A percentile compares a stretch with the other conserved stretches of the same genome.
phyloP scores from a whole-genome alignment of 1,140 invertebrate species.

The Ctenoplectra terminalis region DNA sequence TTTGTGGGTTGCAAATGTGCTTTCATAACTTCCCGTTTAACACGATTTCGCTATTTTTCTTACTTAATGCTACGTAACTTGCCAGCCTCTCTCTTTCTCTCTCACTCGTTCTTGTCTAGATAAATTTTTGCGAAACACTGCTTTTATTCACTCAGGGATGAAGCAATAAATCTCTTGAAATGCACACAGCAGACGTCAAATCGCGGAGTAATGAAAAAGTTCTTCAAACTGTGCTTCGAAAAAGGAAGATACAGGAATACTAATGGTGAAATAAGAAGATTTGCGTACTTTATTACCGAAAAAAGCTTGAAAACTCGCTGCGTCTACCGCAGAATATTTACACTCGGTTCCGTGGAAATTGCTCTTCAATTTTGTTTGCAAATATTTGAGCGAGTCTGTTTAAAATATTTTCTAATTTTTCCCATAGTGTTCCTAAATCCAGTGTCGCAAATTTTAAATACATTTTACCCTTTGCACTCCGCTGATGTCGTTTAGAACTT shows the following conservation, averaged over 20 bases:
- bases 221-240: not conserved
- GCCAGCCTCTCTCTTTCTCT: not conserved
- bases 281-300: not conserved
- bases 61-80: too few relatives aligned
- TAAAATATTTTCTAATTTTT: too few relatives aligned
- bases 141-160: not conserved
- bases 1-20: too few relatives aligned
- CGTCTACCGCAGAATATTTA: not conserved
- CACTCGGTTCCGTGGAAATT: not conserved
- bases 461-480: too few relatives aligned
- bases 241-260: not conserved
- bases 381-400: too few relatives aligned
- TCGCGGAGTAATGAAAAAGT: not conserved
- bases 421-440: too few relatives aligned
- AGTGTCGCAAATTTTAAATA: too few relatives aligned
- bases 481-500: too few relatives aligned
- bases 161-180: slow-evolving; percentile 4
- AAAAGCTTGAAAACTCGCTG: too few relatives aligned
- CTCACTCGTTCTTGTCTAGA: not conserved
- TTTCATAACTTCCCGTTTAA: too few relatives aligned
- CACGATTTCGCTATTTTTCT: too few relatives aligned
- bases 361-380: too few relatives aligned
- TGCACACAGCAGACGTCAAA: not conserved
- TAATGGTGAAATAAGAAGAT: not conserved
- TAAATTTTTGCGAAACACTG: not conserved